phyloP scores from a whole-genome alignment of 2,113 vertebrate species.

The Oncorhynchus kisutch region DNA sequence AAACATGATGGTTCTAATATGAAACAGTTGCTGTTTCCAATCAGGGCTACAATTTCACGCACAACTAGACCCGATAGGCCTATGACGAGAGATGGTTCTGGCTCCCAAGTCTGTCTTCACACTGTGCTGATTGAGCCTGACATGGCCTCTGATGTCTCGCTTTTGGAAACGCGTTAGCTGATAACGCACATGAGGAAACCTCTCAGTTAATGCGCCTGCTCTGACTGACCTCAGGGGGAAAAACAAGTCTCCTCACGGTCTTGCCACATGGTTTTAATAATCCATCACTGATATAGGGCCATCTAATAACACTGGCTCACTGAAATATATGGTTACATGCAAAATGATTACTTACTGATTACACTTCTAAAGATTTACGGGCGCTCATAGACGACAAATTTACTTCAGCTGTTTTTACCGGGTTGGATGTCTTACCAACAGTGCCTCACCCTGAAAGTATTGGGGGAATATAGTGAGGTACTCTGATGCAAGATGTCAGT shows the following conservation, averaged over 20 bases:
- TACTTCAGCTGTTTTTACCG: constrained; percentile 11
- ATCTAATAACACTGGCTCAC: constrained; percentile 28
- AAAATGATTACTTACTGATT: no score
- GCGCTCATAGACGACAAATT: neutral
- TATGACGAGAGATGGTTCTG: neutral
- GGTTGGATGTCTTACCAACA: constrained; percentile 12
- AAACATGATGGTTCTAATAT: neutral
- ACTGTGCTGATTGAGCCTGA: no score
- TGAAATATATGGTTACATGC: constrained; percentile 43
- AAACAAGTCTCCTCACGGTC: neutral
- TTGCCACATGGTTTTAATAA: constrained; percentile 47
- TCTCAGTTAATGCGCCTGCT: no score
- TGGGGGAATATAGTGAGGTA: constrained; percentile 15
- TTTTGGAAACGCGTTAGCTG: no score
- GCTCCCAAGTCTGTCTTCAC: no score
- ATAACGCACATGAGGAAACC: no score
- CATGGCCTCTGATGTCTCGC: no score
- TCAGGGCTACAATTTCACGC: neutral
- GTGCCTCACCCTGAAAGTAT: constrained; percentile 13
- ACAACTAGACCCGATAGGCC: no score
- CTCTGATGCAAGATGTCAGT: constrained; percentile 22
- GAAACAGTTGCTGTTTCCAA: neutral
- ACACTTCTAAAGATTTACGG: no score
- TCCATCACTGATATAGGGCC: constrained; percentile 7
- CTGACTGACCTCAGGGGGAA: no score